Percentiles rank a stretch among this genome's conserved stretches.
phyloP scores from a whole-genome alignment of 2,797 vertebrate species.

The Chrysocyon brachyurus region DNA sequence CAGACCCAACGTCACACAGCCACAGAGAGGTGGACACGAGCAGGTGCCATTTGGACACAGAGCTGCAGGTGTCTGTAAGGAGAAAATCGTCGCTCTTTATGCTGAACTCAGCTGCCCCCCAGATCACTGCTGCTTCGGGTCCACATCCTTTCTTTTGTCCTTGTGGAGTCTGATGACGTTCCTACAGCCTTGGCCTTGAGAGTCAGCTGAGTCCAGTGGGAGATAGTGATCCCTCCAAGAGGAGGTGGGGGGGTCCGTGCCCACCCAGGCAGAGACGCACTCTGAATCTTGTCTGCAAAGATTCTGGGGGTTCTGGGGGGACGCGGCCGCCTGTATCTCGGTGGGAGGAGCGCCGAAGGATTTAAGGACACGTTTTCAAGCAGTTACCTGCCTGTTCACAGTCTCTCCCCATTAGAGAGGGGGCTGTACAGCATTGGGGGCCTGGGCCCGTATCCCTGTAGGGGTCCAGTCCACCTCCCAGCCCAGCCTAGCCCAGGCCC shows the following conservation, averaged over 20 bases:
- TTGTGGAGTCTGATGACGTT: neutral
- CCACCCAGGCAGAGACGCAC: neutral
- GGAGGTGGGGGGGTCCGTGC: neutral
- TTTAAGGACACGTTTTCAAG: neutral
- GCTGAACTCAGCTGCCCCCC: neutral
- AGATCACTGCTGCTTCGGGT: accelerated
- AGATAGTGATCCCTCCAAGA: neutral
- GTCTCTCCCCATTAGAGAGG: neutral
- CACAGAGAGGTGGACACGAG: neutral
- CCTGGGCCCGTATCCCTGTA: no score
- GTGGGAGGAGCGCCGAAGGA: neutral
- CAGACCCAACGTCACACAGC: neutral
- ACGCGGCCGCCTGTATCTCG: neutral
- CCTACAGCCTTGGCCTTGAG: neutral
- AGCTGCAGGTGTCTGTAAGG: neutral
- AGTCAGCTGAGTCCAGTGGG: neutral
- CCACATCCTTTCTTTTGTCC: neutral
- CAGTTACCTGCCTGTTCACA: neutral
- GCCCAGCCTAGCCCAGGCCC: neutral
- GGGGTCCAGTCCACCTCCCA: neutral
- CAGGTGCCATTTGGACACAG: neutral
- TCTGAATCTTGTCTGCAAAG: neutral
- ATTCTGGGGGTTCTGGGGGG: neutral
- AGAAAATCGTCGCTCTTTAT: neutral
- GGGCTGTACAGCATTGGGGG: neutral